Percentiles rank a stretch among this genome's conserved stretches.
Conservation (phyloP, 2,888 invertebrate species). For the Aphodius sticticus region DNA sequence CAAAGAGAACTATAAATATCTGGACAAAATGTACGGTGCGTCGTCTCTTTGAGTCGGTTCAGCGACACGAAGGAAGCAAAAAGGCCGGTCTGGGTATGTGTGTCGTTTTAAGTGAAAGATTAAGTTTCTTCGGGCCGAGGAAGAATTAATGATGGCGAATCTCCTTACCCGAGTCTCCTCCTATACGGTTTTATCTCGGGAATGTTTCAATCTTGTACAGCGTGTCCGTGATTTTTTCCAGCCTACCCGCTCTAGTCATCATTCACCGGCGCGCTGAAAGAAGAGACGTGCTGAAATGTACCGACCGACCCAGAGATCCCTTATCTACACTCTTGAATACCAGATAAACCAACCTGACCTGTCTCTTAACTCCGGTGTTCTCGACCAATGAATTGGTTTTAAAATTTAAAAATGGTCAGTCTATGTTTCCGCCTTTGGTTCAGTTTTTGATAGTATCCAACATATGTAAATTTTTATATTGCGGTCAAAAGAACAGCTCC, state of each 20-base stretch:
- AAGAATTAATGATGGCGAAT: slow-evolving; percentile 21
- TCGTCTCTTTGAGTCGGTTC: slow-evolving; percentile 20
- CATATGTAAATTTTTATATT: no score
- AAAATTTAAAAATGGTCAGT: neutral
- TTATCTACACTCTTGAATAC: neutral
- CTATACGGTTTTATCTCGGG: slow-evolving; percentile 22
- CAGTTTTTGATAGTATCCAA: no score
- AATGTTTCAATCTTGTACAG: slow-evolving; percentile 23
- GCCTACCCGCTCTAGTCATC: neutral
- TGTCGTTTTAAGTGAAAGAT: slow-evolving; percentile 36
- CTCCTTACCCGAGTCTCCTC: slow-evolving; percentile 20
- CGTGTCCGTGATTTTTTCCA: slow-evolving; percentile 22
- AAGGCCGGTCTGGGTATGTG: slow-evolving; percentile 14
- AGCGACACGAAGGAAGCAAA: slow-evolving; percentile 14
- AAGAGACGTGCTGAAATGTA: slow-evolving; percentile 4
- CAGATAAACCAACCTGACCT: neutral
- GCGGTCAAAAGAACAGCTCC: no score
- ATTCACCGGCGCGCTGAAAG: neutral
- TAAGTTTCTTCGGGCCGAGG: slow-evolving; percentile 38
- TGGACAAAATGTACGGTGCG: neutral
- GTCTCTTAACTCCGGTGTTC: neutral
- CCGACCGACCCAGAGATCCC: neutral
- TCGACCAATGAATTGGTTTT: neutral
- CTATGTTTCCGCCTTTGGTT: neutral
- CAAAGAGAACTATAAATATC: slow-evolving; percentile 16